Percentiles rank a stretch among this genome's conserved stretches.
Evolutionary conservation across 2,113 vertebrate genomes (phyloP).

Genomic region (Heptranchias perlo): DNA sequence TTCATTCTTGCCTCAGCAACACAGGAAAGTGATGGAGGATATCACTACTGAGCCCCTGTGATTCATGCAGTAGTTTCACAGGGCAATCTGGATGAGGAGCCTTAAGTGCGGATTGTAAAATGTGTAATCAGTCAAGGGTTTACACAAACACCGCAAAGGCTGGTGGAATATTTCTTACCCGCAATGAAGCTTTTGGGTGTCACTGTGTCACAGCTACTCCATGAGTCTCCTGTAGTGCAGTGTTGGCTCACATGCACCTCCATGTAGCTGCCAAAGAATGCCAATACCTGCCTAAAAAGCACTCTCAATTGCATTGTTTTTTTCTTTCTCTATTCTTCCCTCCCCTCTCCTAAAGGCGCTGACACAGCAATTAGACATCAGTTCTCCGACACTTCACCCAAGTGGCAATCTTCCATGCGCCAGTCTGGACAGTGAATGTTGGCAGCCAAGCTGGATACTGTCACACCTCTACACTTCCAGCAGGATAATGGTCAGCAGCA

Average conservation of each 20-base stretch:
- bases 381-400: neutral
- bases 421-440: neutral
- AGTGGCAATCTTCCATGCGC: neutral
- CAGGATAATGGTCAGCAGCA: neutral
- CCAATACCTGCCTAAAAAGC: neutral
- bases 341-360: neutral
- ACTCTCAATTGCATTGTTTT: neutral
- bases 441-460: neutral
- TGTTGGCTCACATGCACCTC: neutral
- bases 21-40: neutral
- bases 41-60: neutral
- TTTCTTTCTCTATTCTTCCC: neutral
- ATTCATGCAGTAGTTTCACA: neutral
- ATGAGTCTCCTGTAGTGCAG: neutral
- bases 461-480: neutral
- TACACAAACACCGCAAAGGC: neutral
- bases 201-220: neutral
- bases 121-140: neutral
- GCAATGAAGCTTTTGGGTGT: neutral
- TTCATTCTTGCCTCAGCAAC: constrained; percentile 4
- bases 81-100: neutral
- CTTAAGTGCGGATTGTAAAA: neutral
- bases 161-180: neutral
- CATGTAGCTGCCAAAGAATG: neutral
- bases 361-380: neutral